These are phyloP conservation scores for Prolemur simus DNA, from an alignment of 2,113 vertebrate genomes.

Conservation along the genomic window DNA sequence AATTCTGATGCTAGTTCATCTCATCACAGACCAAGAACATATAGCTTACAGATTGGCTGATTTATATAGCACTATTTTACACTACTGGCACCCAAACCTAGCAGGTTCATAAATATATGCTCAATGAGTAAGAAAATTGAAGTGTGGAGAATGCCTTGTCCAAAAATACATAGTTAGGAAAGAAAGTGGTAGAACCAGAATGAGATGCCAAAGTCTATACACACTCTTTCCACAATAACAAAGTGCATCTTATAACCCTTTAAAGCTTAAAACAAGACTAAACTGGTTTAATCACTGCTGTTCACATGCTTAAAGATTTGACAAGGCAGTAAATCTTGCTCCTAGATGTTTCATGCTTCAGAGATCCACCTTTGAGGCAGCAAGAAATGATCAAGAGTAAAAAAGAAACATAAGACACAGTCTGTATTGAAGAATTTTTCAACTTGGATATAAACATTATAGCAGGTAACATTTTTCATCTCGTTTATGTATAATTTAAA, in stretches of 20 bases:
- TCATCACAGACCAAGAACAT: background rate
- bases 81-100: background rate
- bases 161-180: background rate
- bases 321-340: background rate
- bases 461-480: background rate
- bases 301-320: background rate
- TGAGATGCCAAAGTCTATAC: background rate
- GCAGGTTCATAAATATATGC: background rate
- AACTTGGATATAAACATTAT: background rate
- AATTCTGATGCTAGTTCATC: background rate
- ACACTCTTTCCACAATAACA: background rate
- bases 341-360: background rate
- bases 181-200: background rate
- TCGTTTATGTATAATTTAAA: conserved; percentile 4
- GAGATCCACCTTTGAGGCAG: background rate
- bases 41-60: background rate
- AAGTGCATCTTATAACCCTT: background rate
- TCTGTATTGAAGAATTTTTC: background rate
- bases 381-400: background rate
- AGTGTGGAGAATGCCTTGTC: background rate
- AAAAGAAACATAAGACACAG: background rate
- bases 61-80: background rate
- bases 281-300: background rate
- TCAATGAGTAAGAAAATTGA: background rate
- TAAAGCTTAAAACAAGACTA: background rate